A percentile compares a stretch with the other conserved stretches of the same genome.
phyloP scores from a whole-genome alignment of 53 echinoderm and acorn worm species.

The Apostichopus leukothele region DNA sequence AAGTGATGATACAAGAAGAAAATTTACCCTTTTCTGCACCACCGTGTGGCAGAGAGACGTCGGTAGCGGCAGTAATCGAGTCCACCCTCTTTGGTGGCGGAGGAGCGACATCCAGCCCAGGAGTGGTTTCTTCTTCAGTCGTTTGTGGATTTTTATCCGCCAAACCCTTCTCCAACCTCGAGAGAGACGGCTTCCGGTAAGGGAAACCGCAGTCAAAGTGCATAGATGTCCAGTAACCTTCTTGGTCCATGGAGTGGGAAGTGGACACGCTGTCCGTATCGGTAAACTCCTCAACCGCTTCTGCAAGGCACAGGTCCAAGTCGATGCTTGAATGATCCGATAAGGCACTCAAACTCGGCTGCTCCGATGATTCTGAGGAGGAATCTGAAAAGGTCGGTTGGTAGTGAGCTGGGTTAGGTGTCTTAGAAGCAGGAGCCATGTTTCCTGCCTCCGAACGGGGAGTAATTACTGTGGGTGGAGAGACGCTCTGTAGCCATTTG shows the following conservation, averaged over 20 bases:
- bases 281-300: constrained; percentile 67
- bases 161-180: constrained; percentile 18
- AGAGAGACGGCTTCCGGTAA: constrained; percentile 29
- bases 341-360: constrained; percentile 67
- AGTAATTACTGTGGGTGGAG: constrained; percentile 36
- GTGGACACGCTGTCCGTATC: constrained; percentile 86
- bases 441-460: constrained; percentile 66
- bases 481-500: constrained; percentile 85
- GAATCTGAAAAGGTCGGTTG: constrained; percentile 80
- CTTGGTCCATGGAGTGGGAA: constrained; percentile 85
- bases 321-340: constrained; percentile 88
- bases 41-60: neutral
- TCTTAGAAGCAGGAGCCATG: constrained; percentile 56
- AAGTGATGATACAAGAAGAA: neutral
- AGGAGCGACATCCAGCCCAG: constrained; percentile 16
- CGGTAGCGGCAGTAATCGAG: neutral
- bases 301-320: constrained; percentile 85
- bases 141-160: neutral
- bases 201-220: constrained; percentile 93
- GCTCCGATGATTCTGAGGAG: constrained; percentile 80
- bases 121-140: neutral
- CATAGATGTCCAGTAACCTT: constrained; percentile 99
- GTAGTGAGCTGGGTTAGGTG: constrained; percentile 52
- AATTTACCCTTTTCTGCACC: neutral
- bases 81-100: constrained; percentile 49